A percentile compares a stretch with the other conserved stretches of the same genome.
Evolutionary conservation across 2,113 vertebrate genomes (phyloP).

Genomic region (Ascaphus truei): DNA sequence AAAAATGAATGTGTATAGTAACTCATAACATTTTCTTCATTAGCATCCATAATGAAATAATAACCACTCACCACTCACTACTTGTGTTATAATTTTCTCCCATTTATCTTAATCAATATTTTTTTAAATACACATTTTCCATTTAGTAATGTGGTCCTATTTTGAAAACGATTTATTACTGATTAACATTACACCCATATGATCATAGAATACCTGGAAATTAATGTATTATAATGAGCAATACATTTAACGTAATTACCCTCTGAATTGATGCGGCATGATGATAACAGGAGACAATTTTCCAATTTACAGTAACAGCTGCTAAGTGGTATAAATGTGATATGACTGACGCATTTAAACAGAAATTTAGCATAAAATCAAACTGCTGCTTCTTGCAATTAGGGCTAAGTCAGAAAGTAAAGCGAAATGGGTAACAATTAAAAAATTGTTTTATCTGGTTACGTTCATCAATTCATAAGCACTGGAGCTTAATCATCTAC

Average conservation of each 20-base stretch:
- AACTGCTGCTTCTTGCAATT: not conserved
- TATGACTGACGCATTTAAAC: not conserved
- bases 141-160: not conserved
- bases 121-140: not conserved
- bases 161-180: not conserved
- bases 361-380: not conserved
- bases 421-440: not conserved
- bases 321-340: constrained; percentile 19
- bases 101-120: too few relatives aligned
- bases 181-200: constrained; percentile 2
- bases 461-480: too few relatives aligned
- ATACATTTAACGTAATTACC: constrained; percentile 32
- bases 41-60: too few relatives aligned
- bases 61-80: too few relatives aligned
- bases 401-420: not conserved
- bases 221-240: constrained; percentile 29
- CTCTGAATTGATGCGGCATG: constrained; percentile 12
- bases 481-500: not conserved
- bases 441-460: too few relatives aligned
- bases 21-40: too few relatives aligned
- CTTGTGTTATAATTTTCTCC: too few relatives aligned
- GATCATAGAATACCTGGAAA: constrained; percentile 20
- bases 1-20: too few relatives aligned
- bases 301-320: constrained; percentile 33
- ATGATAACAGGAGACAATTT: constrained; percentile 20